Base-by-base conservation (phyloP, 2,888 invertebrate genomes). In the Hetaerina titia region DNA sequence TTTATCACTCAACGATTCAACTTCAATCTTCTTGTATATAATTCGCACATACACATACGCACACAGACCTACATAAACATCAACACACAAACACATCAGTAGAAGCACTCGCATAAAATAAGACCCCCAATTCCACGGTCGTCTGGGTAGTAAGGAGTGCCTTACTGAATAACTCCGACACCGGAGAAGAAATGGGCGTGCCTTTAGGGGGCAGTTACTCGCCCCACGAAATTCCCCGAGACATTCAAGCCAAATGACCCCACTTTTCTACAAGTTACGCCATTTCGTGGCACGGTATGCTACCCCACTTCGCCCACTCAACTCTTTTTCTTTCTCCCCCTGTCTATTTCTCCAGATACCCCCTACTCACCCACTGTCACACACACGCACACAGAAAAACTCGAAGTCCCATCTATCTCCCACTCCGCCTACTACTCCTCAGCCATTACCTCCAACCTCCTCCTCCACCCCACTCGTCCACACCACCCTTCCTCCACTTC, bases 261-360 rank as follows among this genome's bases (percentile, higher is more conserved):
- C 31, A 69, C 45, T 69, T 92, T 92, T 92, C 92, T 92, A 92
- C 92, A 92, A 92, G 64, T 92, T 92, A 92, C 64, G 69, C 92
- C 69, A 92, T 92, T 92, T 56, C 69, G 56, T 69, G 56, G 69
- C 64, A 56, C 57, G 22, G 58, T 57, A 15, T 7, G 89, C 13
- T 22, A n/a, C 58, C n/a, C 57, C 88, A 45, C n/a, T 89, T 31
- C 89, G 22, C 31, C 31, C 81, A 81, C 31, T 81, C 31, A 25
- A 25, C n/a, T 15, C 81, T 81, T 81, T 81, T 81, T 81, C 31
- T 81, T 81, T 81, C 31, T 13, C 81, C 13, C 81, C 13, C 81
- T 81, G 31, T 81, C 81, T 31, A 81, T 81, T 81, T 81, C n/a
- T 81, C 81, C 81, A 31, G 81, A 13, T 31, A 31, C 81, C 81